Evolutionary conservation across 2,797 vertebrate genomes (phyloP).

Genomic region (Lateolabrax maculatus): DNA sequence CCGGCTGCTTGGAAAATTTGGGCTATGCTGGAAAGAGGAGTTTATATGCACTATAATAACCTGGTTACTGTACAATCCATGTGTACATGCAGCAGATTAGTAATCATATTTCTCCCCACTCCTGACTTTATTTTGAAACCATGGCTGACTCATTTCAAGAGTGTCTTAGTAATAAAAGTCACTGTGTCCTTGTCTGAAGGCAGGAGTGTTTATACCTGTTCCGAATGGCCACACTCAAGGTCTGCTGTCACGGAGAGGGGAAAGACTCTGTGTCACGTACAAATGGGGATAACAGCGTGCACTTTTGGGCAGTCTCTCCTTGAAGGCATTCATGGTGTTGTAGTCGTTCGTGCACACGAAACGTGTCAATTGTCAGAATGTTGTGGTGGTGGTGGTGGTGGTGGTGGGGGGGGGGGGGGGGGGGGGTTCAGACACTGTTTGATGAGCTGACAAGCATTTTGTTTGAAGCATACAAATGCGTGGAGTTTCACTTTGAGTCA

Average conservation of each 20-base stretch:
- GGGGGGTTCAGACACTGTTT: neutral
- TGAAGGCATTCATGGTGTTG: neutral
- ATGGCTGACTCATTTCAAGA: neutral
- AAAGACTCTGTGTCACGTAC: neutral
- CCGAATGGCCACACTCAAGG: slow-evolving; percentile 13
- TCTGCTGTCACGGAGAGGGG: neutral
- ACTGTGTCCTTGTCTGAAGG: neutral
- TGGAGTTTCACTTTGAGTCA: neutral
- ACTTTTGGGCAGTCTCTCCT: neutral
- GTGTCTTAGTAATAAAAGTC: neutral
- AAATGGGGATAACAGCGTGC: neutral
- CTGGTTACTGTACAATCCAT: neutral
- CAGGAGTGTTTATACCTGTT: slow-evolving; percentile 14
- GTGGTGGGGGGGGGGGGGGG: too few species aligned
- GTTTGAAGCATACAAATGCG: neutral
- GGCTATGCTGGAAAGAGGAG: neutral
- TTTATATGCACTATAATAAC: neutral
- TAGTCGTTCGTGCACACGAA: neutral
- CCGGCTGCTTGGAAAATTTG: neutral
- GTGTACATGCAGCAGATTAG: neutral
- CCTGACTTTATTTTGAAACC: neutral
- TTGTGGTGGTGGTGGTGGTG: too few species aligned
- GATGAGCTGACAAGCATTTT: neutral
- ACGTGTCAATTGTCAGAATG: neutral
- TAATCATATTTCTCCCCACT: neutral